Base-by-base conservation (phyloP, 2,113 vertebrate species). In the Anarhynchus alexandrinus region DNA sequence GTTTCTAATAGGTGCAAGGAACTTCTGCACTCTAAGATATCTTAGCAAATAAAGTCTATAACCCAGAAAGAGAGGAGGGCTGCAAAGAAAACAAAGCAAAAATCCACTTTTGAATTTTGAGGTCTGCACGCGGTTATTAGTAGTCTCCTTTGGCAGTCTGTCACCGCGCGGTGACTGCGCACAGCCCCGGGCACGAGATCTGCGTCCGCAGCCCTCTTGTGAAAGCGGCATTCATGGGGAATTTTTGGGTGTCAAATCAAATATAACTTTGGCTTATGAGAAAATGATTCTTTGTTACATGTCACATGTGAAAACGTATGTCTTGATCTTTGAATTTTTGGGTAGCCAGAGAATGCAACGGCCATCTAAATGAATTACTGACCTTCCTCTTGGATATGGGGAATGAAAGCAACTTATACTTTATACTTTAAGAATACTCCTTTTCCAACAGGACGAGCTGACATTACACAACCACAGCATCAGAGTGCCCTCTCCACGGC, bases 101-200 rank as follows among this genome's bases (percentile, higher is more conserved):
- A 42, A n/a, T 11, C 2, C 4, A 6, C 7, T 10, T 32, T 5
- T 52, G 52, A 52, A 38, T 30, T 57, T 16, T 26, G 55, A 77
- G 14, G 26, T 49, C 20, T 82, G 34, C 26, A 32, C 5, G 47
- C 2, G 2, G 23, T 15, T 57, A 19, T 27, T 10, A 13, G 19
- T 4, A 10, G 13, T 5, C 32, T 76, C 15, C 6, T 57, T 20
- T 9, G 6, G 20, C 25, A 26, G 6, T n/a, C 20, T 13, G 30
- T 18, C 57, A 16, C 58, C 64, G 6, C 1, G 0, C 32, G 20
- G 3, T 5, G 38, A 5, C 10, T 2, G 1, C 11, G 4, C 10
- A 3, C 14, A 8, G 58, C 19, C 20, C 32, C 1, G 4, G 25
- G 11, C 32, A 12, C 2, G 2, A 17, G 6, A 9, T 47, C 18